These are phyloP conservation scores for Diachrysia chrysitis DNA, from an alignment of 2,888 invertebrate genomes.

Conservation along the genomic window DNA sequence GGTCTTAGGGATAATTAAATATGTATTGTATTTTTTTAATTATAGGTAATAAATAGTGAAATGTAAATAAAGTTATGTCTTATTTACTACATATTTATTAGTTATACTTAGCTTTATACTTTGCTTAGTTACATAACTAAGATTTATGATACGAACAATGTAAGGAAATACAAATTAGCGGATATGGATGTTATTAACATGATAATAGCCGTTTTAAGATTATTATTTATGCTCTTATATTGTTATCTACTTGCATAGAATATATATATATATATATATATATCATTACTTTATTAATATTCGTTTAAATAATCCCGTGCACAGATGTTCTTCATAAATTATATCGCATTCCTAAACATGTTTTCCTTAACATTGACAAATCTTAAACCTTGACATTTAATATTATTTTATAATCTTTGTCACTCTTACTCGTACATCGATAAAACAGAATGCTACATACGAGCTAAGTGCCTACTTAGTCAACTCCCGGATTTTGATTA, in stretches of 20 bases:
- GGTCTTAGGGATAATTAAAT: no score
- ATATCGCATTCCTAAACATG: constrained; percentile 40
- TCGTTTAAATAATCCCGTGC: neutral
- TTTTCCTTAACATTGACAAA: constrained; percentile 38
- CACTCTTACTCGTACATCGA: constrained; percentile 33
- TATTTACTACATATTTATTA: no score
- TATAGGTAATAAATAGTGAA: no score
- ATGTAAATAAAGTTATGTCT: no score
- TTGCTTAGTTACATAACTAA: no score
- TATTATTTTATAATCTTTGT: constrained; percentile 44
- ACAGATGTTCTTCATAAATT: constrained; percentile 17
- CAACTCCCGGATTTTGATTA: constrained; percentile 18
- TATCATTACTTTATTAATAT: neutral
- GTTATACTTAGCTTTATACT: no score
- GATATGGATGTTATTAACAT: neutral
- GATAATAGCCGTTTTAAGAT: no score
- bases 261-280: no score
- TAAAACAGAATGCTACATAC: constrained; percentile 24
- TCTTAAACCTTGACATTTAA: constrained; percentile 54
- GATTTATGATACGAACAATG: neutral
- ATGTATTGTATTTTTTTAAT: no score
- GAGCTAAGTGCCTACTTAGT: constrained; percentile 12
- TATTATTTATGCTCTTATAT: neutral
- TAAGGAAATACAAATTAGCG: neutral
- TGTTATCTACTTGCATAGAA: neutral